These are phyloP conservation scores for Dromius quadrimaculatus DNA, from an alignment of 2,888 invertebrate species.

Conservation along the genomic window DNA sequence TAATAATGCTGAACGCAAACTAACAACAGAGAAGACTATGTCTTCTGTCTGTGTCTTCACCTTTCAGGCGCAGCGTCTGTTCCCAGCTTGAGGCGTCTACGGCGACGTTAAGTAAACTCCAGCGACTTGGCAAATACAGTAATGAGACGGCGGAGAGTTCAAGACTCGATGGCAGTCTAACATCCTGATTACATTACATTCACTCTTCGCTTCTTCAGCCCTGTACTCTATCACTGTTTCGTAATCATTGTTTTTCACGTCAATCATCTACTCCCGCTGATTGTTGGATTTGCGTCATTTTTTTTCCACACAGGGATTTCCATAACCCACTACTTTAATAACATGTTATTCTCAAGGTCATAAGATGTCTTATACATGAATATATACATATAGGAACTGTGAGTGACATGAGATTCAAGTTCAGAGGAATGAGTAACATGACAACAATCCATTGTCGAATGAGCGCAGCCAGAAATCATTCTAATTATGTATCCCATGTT, in stretches of 20 bases:
- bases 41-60: slow-evolving; percentile 1
- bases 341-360: neutral
- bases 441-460: slow-evolving; percentile 39
- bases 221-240: neutral
- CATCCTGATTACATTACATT: slow-evolving; percentile 58
- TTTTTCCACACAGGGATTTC: neutral
- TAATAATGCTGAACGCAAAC: slow-evolving; percentile 50
- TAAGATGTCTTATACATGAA: too few species aligned
- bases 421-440: neutral
- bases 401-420: too few species aligned
- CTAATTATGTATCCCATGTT: slow-evolving; percentile 49
- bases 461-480: slow-evolving; percentile 46
- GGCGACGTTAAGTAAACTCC: slow-evolving; percentile 59
- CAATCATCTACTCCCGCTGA: neutral
- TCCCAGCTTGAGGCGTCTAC: slow-evolving; percentile 37
- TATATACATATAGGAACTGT: neutral
- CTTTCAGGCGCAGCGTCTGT: slow-evolving; percentile 8
- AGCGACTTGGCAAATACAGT: slow-evolving; percentile 61
- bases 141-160: slow-evolving; percentile 60
- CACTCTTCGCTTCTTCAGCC: neutral
- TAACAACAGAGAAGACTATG: slow-evolving; percentile 19
- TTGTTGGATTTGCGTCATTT: slow-evolving; percentile 8
- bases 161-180: slow-evolving; percentile 53
- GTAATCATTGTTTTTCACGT: slow-evolving; percentile 14
- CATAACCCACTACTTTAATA: neutral